Conservation (phyloP, 2,797 vertebrate species). For the Catostomus latipinnis region DNA sequence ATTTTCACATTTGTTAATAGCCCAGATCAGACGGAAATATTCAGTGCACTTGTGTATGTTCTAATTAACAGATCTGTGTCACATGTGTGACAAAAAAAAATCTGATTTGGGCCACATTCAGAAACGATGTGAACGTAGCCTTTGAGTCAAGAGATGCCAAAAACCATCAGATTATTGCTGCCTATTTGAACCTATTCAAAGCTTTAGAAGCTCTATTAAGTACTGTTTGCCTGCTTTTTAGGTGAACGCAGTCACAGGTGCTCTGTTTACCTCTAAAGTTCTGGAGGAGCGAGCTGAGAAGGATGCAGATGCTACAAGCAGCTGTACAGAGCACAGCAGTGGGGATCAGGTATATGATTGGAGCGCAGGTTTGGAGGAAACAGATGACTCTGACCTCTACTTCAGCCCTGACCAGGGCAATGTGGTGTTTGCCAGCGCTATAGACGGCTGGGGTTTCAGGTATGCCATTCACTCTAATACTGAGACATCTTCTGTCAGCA, state of each 20-base stretch:
- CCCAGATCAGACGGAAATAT: no score
- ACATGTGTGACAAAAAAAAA: no score
- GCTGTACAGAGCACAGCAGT: slow-evolving; percentile 42
- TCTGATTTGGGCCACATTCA: no score
- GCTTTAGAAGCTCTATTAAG: no score
- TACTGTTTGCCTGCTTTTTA: slow-evolving; percentile 56
- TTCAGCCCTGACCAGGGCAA: slow-evolving; percentile 95
- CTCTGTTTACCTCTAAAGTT: slow-evolving; percentile 94
- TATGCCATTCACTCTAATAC: slow-evolving; percentile 58
- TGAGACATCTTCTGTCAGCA: not conserved
- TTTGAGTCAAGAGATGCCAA: no score
- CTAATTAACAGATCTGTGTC: no score
- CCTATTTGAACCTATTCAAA: no score
- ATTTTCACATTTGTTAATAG: no score
- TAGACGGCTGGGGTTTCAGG: slow-evolving; percentile 98
- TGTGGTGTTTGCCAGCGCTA: slow-evolving; percentile 92
- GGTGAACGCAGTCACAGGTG: slow-evolving; percentile 94
- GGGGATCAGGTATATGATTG: slow-evolving; percentile 91
- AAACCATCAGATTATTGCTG: no score
- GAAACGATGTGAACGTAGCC: no score
- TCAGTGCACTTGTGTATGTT: no score
- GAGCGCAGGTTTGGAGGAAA: slow-evolving; percentile 90
- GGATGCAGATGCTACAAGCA: slow-evolving; percentile 65
- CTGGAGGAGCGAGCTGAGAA: slow-evolving; percentile 92
- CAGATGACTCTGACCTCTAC: slow-evolving; percentile 93